A percentile compares a stretch with the other conserved stretches of the same genome.
Conservation (phyloP, 1,140 invertebrate genomes). For the Asbolus verrucosus region DNA sequence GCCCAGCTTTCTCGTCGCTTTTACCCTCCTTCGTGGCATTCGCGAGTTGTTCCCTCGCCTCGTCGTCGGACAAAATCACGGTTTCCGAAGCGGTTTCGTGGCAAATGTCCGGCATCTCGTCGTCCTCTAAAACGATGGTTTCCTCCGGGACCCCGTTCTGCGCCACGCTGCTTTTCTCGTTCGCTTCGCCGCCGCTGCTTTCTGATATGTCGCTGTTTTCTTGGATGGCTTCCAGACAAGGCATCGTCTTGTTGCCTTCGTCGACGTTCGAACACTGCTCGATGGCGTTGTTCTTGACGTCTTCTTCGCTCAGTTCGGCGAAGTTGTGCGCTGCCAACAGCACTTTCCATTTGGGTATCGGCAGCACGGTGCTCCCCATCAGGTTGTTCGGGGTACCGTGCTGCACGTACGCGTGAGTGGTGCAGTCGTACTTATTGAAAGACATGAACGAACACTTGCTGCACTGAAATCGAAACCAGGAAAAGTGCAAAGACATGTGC, state of each 20-base stretch:
- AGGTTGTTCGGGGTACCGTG: conserved; percentile 62
- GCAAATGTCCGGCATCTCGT: conserved; percentile 14
- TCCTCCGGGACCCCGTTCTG: neutral
- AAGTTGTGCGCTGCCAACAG: conserved; percentile 56
- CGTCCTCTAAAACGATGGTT: conserved; percentile 39
- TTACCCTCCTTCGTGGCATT: conserved; percentile 21
- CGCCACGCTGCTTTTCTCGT: too few species aligned
- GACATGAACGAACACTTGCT: conserved; percentile 64
- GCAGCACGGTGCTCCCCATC: conserved; percentile 59
- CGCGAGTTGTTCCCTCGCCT: conserved; percentile 3
- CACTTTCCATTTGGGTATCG: conserved; percentile 61
- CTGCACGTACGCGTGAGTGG: conserved; percentile 62
- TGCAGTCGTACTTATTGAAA: conserved; percentile 63
- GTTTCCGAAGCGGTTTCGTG: conserved; percentile 1
- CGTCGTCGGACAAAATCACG: neutral
- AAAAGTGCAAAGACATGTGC: conserved; percentile 66
- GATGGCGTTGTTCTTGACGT: too few species aligned
- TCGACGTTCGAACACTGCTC: conserved; percentile 23
- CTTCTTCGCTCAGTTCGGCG: conserved; percentile 12
- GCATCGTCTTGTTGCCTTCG: conserved; percentile 1
- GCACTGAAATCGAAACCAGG: conserved; percentile 66
- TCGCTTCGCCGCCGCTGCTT: neutral
- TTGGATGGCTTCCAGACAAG: conserved; percentile 6
- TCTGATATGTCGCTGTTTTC: conserved; percentile 1
- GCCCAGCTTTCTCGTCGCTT: conserved; percentile 3